These are phyloP conservation scores for Mythimna albipuncta DNA, from an alignment of 2,888 invertebrate species.

Conservation along the genomic window DNA sequence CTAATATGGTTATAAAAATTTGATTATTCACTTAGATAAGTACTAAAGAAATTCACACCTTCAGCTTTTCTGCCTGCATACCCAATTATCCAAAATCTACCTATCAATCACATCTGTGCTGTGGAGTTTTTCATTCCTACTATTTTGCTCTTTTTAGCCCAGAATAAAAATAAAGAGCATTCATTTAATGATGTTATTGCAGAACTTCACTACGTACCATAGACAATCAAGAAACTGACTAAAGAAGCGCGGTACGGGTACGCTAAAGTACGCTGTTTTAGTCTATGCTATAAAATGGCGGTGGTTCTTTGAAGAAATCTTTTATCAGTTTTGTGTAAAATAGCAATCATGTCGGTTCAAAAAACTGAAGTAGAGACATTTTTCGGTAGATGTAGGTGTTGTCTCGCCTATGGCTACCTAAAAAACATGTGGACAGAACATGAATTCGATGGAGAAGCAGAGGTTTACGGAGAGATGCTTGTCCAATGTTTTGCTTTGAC, in stretches of 20 bases:
- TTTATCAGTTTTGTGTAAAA: slow-evolving; percentile 5
- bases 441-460: slow-evolving; percentile 63
- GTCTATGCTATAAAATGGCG: slow-evolving; percentile 54
- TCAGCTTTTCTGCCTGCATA: too few species aligned
- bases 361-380: slow-evolving; percentile 65
- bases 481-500: slow-evolving; percentile 77
- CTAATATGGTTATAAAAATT: too few species aligned
- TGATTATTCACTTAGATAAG: too few species aligned
- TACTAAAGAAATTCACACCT: too few species aligned
- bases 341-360: slow-evolving; percentile 46
- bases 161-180: too few species aligned
- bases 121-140: too few species aligned
- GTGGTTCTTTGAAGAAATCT: slow-evolving; percentile 18
- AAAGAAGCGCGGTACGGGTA: neutral
- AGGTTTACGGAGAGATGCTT: slow-evolving; percentile 80
- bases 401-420: slow-evolving; percentile 75
- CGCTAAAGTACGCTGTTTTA: neutral
- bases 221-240: neutral
- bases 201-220: neutral
- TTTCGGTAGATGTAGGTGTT: slow-evolving; percentile 79
- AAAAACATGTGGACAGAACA: slow-evolving; percentile 77
- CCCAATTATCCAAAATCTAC: too few species aligned
- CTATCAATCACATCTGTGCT: too few species aligned
- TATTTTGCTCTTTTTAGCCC: too few species aligned
- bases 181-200: too few species aligned